These are phyloP conservation scores for Phoxinus phoxinus DNA, from an alignment of 2,113 vertebrate genomes.

Conservation along the genomic window DNA sequence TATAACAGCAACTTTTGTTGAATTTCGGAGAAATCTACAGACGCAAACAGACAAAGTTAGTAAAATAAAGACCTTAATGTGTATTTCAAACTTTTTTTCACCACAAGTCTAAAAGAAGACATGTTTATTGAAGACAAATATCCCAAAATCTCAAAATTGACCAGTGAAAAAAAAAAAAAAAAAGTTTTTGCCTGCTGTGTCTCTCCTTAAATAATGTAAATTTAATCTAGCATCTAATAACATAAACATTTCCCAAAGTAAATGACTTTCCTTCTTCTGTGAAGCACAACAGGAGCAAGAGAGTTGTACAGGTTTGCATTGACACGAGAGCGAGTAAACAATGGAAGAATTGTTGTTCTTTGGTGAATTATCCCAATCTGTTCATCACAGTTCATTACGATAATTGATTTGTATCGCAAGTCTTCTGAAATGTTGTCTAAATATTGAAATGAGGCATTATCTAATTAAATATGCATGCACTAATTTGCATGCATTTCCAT, in stretches of 20 bases:
- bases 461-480: background rate
- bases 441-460: background rate
- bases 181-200: too few species aligned
- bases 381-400: background rate
- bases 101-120: too few species aligned
- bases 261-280: background rate
- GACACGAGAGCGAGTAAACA: background rate
- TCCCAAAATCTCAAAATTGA: too few species aligned
- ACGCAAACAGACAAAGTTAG: too few species aligned
- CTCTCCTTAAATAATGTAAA: too few species aligned
- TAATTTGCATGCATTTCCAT: background rate
- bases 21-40: too few species aligned
- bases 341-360: too few species aligned
- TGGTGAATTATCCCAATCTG: background rate
- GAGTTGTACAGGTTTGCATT: background rate
- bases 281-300: background rate
- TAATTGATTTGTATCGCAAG: background rate
- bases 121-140: too few species aligned
- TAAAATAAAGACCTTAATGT: too few species aligned
- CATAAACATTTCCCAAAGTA: background rate
- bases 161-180: too few species aligned
- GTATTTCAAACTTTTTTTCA: too few species aligned
- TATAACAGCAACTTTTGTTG: too few species aligned
- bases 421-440: background rate
- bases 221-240: background rate